These are phyloP conservation scores for Vulpes vulpes DNA, from an alignment of 2,113 vertebrate genomes.

Conservation along the genomic window DNA sequence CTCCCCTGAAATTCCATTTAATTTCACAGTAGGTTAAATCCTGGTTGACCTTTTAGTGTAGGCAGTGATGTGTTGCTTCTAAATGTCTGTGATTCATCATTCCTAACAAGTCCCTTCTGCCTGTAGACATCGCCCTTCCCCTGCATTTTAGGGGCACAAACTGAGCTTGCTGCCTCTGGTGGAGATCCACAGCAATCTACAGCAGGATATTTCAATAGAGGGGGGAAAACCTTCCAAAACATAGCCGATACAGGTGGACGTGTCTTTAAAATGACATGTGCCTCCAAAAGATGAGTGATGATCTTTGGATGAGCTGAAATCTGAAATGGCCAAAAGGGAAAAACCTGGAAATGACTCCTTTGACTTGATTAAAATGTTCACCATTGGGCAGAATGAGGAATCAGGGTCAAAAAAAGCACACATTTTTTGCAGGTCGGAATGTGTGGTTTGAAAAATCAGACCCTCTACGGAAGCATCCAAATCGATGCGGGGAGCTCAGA, in stretches of 20 bases:
- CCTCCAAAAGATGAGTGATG: background rate
- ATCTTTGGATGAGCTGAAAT: background rate
- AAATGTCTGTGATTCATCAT: no score
- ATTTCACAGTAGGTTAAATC: background rate
- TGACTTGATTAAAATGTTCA: background rate
- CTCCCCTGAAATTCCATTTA: background rate
- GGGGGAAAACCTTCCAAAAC: background rate
- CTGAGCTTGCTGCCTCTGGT: background rate
- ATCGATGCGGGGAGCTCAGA: rapidly evolving
- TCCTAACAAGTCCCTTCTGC: background rate
- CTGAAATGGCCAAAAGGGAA: background rate
- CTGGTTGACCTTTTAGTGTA: background rate
- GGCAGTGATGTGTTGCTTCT: background rate
- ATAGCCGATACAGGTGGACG: no score
- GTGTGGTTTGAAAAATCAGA: background rate
- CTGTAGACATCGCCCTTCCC: background rate
- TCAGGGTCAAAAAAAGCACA: background rate
- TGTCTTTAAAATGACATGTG: background rate
- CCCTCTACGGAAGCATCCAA: background rate
- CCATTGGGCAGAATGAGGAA: background rate
- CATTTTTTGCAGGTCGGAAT: background rate
- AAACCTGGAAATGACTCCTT: background rate
- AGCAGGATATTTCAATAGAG: background rate
- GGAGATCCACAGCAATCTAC: background rate
- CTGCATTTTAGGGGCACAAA: background rate